Evolutionary conservation across 2,888 invertebrate genomes (phyloP), one percentile per base, ranked within the genome.

Genomic region (Desoria tigrina): DNA sequence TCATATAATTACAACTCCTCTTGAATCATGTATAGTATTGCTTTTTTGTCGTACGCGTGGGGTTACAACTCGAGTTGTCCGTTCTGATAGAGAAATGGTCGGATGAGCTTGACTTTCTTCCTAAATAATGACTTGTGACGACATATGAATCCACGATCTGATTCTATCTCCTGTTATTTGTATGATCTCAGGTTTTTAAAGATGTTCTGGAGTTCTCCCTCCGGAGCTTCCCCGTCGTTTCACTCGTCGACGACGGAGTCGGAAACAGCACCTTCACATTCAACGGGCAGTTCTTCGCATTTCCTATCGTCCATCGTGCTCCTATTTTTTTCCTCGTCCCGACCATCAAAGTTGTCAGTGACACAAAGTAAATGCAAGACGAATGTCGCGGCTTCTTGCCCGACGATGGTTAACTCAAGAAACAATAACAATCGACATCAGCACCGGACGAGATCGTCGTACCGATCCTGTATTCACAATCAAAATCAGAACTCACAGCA

Each of bases 381-480:
- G 4, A 11, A 4, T 32, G 32, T 11, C 11, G 32, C 32, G 11
- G 32, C 11, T 32, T 11, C 32, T 7, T 7, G 32, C 21, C 6
- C 45, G 16, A 16, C 7, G 18, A 45, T 45, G 45, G 4, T 16
- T 6, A 6, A 6, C 4, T 26, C 51, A 4, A 51, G 16, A 23
- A 55, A 49, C 51, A 61, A 51, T 11, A 49, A 51, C 18, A 42
- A 50, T n/a, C 45, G 28, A 51, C 51, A 23, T 32, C 37, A 27
- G 23, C 58, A 24, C 45, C 42, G 18, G 28, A 4, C 27, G 2
- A 49, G 9, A n/a, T 32, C 4, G 56, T 23, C 42, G 9, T 1
- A 3, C 26, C 53, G 45, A 6, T 55, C 27, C 39, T 21, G 24
- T 7, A n/a, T 6, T 26, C 24, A 55, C n/a, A 28, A 32, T 37